Percentiles rank a stretch among this genome's conserved stretches.
phyloP scores from a whole-genome alignment of 2,797 vertebrate species.

The Okamejei kenojei region DNA sequence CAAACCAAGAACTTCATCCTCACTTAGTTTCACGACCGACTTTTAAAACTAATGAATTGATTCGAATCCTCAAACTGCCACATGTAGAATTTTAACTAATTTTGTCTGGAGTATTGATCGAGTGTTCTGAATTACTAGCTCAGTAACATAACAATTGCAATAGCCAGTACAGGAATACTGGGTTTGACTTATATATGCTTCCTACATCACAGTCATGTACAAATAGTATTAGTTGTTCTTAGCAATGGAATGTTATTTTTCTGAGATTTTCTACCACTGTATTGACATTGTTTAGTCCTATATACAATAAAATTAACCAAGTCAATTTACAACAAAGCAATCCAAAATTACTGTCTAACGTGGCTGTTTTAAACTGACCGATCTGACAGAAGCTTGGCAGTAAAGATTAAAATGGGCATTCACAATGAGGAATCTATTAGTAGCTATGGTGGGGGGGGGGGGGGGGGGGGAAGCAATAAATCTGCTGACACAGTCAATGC shows the following conservation, averaged over 20 bases:
- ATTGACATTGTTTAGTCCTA: neutral
- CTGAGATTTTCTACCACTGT: neutral
- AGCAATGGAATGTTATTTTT: neutral
- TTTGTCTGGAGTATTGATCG: neutral
- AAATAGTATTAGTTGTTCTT: neutral
- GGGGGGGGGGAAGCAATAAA: neutral
- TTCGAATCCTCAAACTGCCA: neutral
- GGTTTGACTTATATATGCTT: neutral
- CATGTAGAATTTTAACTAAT: neutral
- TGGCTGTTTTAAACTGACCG: neutral
- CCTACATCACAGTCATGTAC: neutral
- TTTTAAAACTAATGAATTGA: neutral
- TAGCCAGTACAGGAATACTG: neutral
- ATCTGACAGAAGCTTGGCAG: neutral
- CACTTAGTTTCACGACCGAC: neutral
- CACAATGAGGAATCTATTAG: slow-evolving; percentile 4
- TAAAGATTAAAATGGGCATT: neutral
- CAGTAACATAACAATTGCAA: neutral
- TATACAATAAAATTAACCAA: neutral
- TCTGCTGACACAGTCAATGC: neutral
- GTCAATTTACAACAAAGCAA: neutral
- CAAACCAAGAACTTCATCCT: neutral
- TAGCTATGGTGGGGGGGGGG: neutral
- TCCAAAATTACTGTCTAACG: neutral
- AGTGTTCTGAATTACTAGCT: neutral